phyloP scores from a whole-genome alignment of 30 jellyfish, hydroid and myxozoan species.

The Turritopsis rubra region DNA sequence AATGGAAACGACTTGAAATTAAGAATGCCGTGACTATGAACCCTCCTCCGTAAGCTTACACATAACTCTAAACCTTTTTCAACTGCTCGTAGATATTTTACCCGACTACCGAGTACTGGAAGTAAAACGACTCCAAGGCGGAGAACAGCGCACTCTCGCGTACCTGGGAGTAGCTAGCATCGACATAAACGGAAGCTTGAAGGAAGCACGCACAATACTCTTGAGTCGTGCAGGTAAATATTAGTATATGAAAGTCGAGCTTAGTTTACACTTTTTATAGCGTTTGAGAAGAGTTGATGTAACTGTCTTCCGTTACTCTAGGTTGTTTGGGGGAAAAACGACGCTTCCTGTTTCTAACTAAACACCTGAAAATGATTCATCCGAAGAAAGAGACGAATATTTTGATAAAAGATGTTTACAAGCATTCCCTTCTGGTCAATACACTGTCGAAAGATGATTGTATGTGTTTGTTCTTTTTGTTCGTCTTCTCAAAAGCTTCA shows the following conservation, averaged over 20 bases:
- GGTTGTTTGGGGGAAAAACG: background rate
- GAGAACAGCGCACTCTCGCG: background rate
- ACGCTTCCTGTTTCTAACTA: background rate
- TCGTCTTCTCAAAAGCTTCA: no score
- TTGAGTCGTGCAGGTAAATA: background rate
- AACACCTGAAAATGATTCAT: background rate
- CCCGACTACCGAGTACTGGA: background rate
- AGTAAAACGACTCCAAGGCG: background rate
- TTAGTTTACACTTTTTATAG: no score
- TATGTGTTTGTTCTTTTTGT: background rate
- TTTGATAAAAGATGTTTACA: conserved; percentile 2
- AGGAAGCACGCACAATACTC: background rate
- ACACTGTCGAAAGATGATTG: background rate
- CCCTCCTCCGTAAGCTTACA: no score
- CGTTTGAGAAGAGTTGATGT: no score
- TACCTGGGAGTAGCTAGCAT: background rate
- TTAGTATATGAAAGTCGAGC: no score
- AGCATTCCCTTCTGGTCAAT: background rate
- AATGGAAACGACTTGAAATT: no score
- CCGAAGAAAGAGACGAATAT: conserved; percentile 4
- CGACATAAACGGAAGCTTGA: background rate
- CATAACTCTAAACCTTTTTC: no score
- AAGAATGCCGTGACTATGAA: no score
- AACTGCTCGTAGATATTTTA: background rate
- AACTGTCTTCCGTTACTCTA: no score